These are phyloP conservation scores for Augiades crinisus DNA, from an alignment of 2,888 invertebrate genomes.

Conservation along the genomic window DNA sequence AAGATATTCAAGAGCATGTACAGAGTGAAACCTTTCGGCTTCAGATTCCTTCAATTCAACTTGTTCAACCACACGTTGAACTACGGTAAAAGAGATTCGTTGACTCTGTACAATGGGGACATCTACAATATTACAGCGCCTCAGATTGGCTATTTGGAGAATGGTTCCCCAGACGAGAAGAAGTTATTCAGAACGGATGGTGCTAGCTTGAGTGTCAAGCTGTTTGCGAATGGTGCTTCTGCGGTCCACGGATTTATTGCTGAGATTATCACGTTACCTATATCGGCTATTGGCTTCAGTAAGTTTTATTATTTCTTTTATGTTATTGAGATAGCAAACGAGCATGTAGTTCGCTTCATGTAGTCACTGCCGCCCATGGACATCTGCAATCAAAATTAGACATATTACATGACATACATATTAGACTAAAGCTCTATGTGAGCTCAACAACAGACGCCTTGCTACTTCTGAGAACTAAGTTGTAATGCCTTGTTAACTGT, in stretches of 20 bases:
- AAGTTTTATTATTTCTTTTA: too few relatives aligned
- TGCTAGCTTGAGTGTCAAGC: conserved; percentile 92
- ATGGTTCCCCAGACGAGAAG: conserved; percentile 86
- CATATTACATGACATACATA: too few relatives aligned
- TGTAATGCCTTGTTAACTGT: too few relatives aligned
- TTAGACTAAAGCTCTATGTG: too few relatives aligned
- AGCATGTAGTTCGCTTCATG: too few relatives aligned
- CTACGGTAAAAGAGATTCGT: conserved; percentile 90
- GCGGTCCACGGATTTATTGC: conserved; percentile 98
- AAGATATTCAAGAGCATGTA: conserved; percentile 96
- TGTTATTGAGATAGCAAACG: too few relatives aligned
- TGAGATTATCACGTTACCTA: conserved; percentile 96
- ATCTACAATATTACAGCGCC: conserved; percentile 92
- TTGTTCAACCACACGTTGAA: conserved; percentile 93
- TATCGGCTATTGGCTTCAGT: conserved; percentile 95
- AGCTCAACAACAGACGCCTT: too few relatives aligned
- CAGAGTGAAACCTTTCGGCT: conserved; percentile 93
- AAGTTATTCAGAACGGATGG: conserved; percentile 88
- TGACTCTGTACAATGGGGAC: conserved; percentile 95
- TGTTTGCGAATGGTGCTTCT: conserved; percentile 97
- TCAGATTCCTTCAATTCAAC: conserved; percentile 94
- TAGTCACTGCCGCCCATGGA: too few relatives aligned
- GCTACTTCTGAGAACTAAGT: too few relatives aligned
- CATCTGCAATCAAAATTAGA: too few relatives aligned
- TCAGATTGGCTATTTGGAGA: conserved; percentile 86